Evolutionary conservation across 2,113 vertebrate species (phyloP), one percentile per base, ranked within the genome.

Genomic region (Gambusia holbrooki): DNA sequence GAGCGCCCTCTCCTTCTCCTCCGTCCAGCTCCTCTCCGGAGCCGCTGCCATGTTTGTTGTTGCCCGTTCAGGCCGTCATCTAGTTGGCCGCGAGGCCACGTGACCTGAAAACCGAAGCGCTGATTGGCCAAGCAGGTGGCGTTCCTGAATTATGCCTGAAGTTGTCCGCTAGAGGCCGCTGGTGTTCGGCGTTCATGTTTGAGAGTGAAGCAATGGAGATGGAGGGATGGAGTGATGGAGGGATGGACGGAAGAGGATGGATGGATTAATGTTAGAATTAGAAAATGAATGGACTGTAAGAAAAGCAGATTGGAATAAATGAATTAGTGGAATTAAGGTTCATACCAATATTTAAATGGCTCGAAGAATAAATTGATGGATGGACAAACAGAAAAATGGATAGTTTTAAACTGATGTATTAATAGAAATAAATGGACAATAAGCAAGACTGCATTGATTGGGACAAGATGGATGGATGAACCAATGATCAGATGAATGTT

Each of bases 1-100:
- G 62, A 92, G 86, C 45, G 73, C 65, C 58, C 80, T 65, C 72
- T 90, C 87, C 14, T 89, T 90, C 48, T 88, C 89, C 79, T 88
- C 90, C 27, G 89, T 89, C 89, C 89, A 92, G 73, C 65, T 71
- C 19, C 83, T 30, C 71, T 88, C 89, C 54, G 68, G 67, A 37
- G 80, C n/a, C 27, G 45, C 70, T 84, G 73, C 87, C 89, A 88
- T 90, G 9, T 77, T 85, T 76, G 82, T 77, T 88, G 80, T 82
- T 84, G 77, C 79, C 79, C 3, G 17, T 74, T 75, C 48, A 17
- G n/a, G 22, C 63, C 68, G 17, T 48, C 42, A 63, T 35, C 70
- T 22, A 2, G 19, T 17, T 42, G 30, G 48, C 74, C 6, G 61
- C 25, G 3, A 0, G 33, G 66, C 81, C 89, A 89, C 71, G 9